Percentiles rank a stretch among this genome's conserved stretches.
phyloP scores from a whole-genome alignment of 2,797 vertebrate species.

The Characodon lateralis region DNA sequence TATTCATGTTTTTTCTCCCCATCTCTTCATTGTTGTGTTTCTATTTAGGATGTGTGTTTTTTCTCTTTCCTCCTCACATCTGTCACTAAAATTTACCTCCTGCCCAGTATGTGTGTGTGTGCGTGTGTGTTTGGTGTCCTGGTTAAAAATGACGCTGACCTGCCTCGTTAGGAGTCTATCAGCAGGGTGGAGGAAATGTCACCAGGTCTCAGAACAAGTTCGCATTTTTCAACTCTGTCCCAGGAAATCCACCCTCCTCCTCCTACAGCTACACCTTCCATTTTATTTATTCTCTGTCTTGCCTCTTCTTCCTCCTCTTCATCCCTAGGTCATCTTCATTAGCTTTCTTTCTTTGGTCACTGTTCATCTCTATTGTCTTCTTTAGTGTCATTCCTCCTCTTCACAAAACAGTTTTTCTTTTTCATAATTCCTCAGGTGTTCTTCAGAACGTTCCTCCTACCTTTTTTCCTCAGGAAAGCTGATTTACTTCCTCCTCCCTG shows the following conservation, averaged over 20 bases:
- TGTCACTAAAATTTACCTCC: not conserved
- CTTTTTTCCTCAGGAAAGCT: not conserved
- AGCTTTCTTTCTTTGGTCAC: no score
- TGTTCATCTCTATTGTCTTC: not conserved
- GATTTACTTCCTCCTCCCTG: not conserved
- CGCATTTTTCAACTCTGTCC: conserved; percentile 69
- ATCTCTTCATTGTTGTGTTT: not conserved
- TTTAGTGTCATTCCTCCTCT: not conserved
- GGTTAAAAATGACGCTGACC: conserved; percentile 68
- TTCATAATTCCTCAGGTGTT: not conserved
- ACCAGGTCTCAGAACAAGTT: conserved; percentile 71
- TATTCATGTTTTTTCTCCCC: not conserved
- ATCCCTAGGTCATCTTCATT: not conserved
- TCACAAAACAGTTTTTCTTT: not conserved
- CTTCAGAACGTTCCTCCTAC: not conserved
- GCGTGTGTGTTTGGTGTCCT: conserved; percentile 23
- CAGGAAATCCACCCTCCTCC: conserved; percentile 28
- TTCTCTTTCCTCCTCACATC: not conserved
- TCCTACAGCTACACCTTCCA: not conserved
- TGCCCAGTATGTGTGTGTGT: not conserved
- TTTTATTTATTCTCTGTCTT: no score
- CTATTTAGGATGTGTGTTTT: not conserved
- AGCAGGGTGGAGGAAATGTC: conserved; percentile 71
- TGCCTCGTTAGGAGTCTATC: conserved; percentile 69
- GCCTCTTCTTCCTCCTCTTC: not conserved